These are phyloP conservation scores for Hypothenemus hampei DNA, from an alignment of 1,140 invertebrate species.

Conservation along the genomic window DNA sequence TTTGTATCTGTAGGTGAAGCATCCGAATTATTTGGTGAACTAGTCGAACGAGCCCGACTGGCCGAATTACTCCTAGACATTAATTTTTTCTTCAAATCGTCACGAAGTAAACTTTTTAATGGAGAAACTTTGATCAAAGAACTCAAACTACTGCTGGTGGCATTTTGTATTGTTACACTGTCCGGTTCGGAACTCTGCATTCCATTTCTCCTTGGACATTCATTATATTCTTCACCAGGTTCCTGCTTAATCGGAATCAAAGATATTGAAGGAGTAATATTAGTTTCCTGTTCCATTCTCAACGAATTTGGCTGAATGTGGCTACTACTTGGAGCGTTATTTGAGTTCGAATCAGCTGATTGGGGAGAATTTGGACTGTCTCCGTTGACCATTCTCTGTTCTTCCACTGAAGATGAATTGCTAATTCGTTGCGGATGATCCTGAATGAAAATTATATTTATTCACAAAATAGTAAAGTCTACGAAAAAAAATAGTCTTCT, in stretches of 20 bases:
- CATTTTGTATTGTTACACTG: conserved; percentile 41
- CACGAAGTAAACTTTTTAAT: conserved; percentile 72
- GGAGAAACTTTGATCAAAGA: conserved; percentile 74
- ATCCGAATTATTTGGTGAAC: conserved; percentile 36
- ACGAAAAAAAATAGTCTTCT: background rate
- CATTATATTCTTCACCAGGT: conserved; percentile 44
- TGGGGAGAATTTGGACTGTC: conserved; percentile 66
- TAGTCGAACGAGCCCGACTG: conserved; percentile 38
- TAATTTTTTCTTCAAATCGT: conserved; percentile 72
- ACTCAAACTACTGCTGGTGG: conserved; percentile 60
- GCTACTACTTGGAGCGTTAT: conserved; percentile 66
- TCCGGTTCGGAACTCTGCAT: conserved; percentile 42
- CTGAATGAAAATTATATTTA: background rate
- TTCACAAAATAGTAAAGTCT: background rate
- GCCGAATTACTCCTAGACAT: conserved; percentile 52
- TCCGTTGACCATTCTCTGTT: conserved; percentile 46
- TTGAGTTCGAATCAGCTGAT: conserved; percentile 69
- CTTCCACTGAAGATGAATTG: conserved; percentile 36
- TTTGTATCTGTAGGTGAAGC: conserved; percentile 38
- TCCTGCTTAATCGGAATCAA: conserved; percentile 83
- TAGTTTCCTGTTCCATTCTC: conserved; percentile 48
- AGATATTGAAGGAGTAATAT: conserved; percentile 76
- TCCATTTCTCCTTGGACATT: conserved; percentile 39
- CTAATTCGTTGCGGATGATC: conserved; percentile 16
- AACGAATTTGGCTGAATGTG: conserved; percentile 46